Percentiles rank a stretch among this genome's conserved stretches.
Evolutionary conservation across 2,888 invertebrate species (phyloP).

Genomic region (Apantesis nais): DNA sequence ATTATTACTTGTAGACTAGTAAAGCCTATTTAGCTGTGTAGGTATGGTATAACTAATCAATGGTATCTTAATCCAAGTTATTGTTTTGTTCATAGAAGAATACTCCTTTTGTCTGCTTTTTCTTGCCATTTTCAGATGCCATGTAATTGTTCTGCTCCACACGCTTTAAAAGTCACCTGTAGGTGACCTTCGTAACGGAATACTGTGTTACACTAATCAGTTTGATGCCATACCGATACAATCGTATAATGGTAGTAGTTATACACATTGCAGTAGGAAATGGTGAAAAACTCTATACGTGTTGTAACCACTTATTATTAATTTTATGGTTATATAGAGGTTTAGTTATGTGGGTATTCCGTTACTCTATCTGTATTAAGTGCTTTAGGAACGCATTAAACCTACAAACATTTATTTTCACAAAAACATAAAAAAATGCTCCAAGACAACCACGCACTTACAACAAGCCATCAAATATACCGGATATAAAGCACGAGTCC

Average conservation of each 20-base stretch:
- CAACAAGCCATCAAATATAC: conserved; percentile 36
- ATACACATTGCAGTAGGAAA: background rate
- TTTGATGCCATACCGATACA: background rate
- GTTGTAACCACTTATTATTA: no score
- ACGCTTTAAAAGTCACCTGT: background rate
- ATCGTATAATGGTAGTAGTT: background rate
- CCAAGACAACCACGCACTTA: background rate
- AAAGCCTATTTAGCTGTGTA: no score
- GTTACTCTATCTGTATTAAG: background rate
- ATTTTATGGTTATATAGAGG: no score
- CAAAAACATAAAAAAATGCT: background rate
- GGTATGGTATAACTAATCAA: no score
- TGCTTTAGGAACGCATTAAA: background rate
- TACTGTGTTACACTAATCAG: background rate
- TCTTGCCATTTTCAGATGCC: background rate
- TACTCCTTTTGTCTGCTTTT: background rate
- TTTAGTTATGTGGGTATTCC: background rate
- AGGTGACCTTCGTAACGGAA: background rate
- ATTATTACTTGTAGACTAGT: no score
- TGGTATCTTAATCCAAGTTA: background rate
- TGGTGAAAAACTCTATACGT: background rate
- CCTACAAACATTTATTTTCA: background rate
- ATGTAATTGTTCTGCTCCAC: background rate
- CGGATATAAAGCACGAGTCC: conserved; percentile 36
- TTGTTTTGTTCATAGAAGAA: background rate